These are phyloP conservation scores for Aurelia sp. DNA, from an alignment of 30 jellyfish, hydroid and myxozoan species.

Conservation along the genomic window DNA sequence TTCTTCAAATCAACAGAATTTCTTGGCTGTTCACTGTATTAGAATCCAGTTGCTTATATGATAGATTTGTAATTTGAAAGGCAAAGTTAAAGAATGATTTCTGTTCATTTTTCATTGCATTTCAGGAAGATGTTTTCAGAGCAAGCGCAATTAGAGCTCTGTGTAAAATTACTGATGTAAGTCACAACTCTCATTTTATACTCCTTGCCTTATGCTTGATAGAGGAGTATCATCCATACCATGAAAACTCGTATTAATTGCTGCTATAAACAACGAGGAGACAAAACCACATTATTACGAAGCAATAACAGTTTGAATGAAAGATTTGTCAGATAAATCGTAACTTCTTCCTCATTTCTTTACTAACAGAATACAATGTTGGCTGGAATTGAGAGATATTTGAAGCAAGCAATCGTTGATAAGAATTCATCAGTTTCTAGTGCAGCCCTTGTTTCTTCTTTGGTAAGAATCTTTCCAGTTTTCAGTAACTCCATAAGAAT, in stretches of 20 bases:
- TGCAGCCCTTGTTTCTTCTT: slow-evolving; percentile 97
- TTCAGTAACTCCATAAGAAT: no score
- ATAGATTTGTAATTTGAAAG: no score
- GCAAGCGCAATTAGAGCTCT: slow-evolving; percentile 99
- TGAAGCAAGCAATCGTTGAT: slow-evolving; percentile 99
- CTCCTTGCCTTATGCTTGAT: no score
- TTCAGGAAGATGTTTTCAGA: slow-evolving; percentile 88
- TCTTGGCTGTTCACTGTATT: background rate
- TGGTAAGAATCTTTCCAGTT: slow-evolving; percentile 52
- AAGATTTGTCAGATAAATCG: no score
- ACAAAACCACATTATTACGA: no score
- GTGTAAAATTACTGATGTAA: slow-evolving; percentile 88
- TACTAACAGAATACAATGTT: slow-evolving; percentile 81
- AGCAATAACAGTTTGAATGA: no score
- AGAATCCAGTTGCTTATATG: background rate
- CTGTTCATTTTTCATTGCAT: background rate
- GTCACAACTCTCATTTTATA: background rate
- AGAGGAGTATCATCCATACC: no score
- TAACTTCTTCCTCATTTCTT: no score
- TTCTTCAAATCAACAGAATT: background rate
- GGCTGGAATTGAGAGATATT: slow-evolving; percentile 96
- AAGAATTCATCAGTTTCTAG: slow-evolving; percentile 88
- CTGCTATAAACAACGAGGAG: no score
- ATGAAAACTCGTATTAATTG: no score
- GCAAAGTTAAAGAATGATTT: no score